These are phyloP conservation scores for Alca torda DNA, from an alignment of 2,797 vertebrate species.

Conservation along the genomic window DNA sequence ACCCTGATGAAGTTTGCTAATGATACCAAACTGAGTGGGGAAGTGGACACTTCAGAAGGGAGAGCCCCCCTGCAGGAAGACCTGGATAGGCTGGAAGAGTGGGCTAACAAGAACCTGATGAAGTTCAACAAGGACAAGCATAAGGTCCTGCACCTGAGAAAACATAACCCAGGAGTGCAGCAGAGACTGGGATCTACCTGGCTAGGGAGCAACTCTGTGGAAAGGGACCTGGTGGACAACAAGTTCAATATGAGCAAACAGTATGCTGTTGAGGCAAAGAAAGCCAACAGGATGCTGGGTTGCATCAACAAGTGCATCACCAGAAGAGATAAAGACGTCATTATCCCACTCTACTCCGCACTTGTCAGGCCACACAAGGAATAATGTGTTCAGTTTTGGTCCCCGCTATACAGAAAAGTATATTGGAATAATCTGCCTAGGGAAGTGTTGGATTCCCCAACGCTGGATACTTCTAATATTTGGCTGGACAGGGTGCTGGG, in stretches of 20 bases:
- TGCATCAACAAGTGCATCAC: background rate
- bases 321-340: background rate
- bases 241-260: background rate
- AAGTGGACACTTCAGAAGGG: too few relatives aligned
- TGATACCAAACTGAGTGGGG: too few relatives aligned
- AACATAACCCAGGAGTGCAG: too few relatives aligned
- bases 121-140: too few relatives aligned
- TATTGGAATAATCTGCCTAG: background rate
- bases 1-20: too few relatives aligned
- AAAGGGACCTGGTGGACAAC: background rate
- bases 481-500: background rate
- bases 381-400: background rate
- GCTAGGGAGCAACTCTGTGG: too few relatives aligned
- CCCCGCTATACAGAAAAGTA: background rate
- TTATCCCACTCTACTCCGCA: background rate
- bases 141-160: too few relatives aligned
- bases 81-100: too few relatives aligned
- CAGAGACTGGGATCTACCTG: too few relatives aligned
- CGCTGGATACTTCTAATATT: background rate
- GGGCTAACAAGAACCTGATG: too few relatives aligned
- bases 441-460: background rate
- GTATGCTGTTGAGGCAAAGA: background rate
- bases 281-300: background rate
- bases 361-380: background rate
- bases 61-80: too few relatives aligned